phyloP scores from a whole-genome alignment of 2,113 vertebrate species.

The Leptobrachium leishanense region DNA sequence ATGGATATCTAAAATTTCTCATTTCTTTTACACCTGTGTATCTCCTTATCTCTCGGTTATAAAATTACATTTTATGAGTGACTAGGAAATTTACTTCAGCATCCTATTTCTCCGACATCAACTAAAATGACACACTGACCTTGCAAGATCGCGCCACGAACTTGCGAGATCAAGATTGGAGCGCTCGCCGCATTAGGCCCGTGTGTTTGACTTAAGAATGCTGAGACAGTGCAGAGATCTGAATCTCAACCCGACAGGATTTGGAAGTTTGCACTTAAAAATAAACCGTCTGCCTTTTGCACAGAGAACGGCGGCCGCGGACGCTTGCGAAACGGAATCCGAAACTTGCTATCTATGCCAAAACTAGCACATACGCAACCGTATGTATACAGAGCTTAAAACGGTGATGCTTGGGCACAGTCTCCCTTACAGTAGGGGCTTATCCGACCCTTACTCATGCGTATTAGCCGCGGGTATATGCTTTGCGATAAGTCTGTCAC shows the following conservation, averaged over 20 bases:
- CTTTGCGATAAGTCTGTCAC: too few species aligned
- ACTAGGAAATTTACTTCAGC: slow-evolving; percentile 19
- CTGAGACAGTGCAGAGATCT: slow-evolving; percentile 48
- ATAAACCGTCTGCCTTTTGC: slow-evolving; percentile 46
- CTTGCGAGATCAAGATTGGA: slow-evolving; percentile 45
- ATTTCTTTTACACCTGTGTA: slow-evolving; percentile 11
- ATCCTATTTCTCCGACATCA: slow-evolving; percentile 17
- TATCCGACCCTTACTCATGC: too few species aligned
- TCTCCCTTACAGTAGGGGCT: too few species aligned
- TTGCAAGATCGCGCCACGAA: slow-evolving; percentile 37
- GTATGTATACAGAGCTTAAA: too few species aligned
- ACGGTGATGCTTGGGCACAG: too few species aligned
- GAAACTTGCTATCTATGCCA: not conserved
- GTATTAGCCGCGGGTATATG: too few species aligned
- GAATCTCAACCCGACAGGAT: slow-evolving; percentile 43
- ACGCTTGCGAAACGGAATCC: slow-evolving; percentile 30
- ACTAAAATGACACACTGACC: slow-evolving; percentile 39
- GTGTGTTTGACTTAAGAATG: slow-evolving; percentile 46
- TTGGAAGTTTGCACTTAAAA: slow-evolving; percentile 48
- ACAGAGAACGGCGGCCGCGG: slow-evolving; percentile 23
- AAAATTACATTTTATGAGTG: slow-evolving; percentile 25
- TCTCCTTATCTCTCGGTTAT: slow-evolving; percentile 12
- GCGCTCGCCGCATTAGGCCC: slow-evolving; percentile 36
- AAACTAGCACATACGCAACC: not conserved
- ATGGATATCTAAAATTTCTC: not conserved